Percentiles rank a stretch among this genome's conserved stretches.
These are phyloP conservation scores for Liodrosophila aerea DNA, from an alignment of 2,888 invertebrate genomes.

Conservation along the genomic window DNA sequence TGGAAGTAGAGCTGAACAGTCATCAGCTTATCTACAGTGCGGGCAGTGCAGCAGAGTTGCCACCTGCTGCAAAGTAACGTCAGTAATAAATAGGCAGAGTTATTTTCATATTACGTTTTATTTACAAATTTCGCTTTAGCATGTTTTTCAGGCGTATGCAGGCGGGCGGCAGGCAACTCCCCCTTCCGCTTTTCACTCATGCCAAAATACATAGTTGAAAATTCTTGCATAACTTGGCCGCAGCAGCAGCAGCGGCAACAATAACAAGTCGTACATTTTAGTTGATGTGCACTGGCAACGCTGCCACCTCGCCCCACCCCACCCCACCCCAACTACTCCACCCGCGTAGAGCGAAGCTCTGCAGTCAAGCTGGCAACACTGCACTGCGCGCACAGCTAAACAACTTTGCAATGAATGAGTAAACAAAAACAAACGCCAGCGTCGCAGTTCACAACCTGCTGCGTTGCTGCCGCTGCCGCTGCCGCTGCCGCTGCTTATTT, in stretches of 20 bases:
- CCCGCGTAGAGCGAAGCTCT: constrained; percentile 21
- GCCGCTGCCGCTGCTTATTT: constrained; percentile 54
- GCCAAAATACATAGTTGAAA: constrained; percentile 26
- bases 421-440: constrained; percentile 72
- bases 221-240: constrained; percentile 69
- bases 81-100: neutral
- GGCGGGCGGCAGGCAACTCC: too few species aligned
- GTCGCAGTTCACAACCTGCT: constrained; percentile 32
- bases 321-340: constrained; percentile 8
- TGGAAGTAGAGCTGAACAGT: too few species aligned
- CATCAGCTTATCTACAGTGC: too few species aligned
- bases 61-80: neutral
- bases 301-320: constrained; percentile 13
- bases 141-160: too few species aligned
- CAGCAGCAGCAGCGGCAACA: constrained; percentile 39
- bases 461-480: constrained; percentile 17
- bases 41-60: too few species aligned
- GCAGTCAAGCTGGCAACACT: constrained; percentile 48
- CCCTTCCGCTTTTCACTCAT: too few species aligned
- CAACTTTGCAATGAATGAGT: constrained; percentile 75
- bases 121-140: too few species aligned
- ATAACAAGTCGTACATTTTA: constrained; percentile 3
- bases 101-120: too few species aligned
- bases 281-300: constrained; percentile 9
- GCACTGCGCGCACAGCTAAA: constrained; percentile 61